Base-by-base conservation (phyloP, 2,888 invertebrate species). In the Stictocephala bisonia region DNA sequence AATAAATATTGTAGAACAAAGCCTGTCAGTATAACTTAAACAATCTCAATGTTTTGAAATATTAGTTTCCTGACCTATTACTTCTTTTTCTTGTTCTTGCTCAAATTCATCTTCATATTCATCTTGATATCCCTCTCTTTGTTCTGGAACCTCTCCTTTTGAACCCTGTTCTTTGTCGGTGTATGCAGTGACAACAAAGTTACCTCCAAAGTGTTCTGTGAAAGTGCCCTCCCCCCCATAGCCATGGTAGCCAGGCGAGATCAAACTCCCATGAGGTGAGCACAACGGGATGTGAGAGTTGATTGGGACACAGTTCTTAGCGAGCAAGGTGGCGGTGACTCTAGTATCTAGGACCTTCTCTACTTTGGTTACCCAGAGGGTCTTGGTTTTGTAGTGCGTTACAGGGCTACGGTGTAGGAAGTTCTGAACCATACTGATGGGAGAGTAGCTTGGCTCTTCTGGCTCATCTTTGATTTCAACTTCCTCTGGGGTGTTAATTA, bases 221-320 rank as follows among this genome's bases (percentile, higher is more conserved):
- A n/a, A 18, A 41, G 6, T 15, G 6, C 51, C 51, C 4, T 44
- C 9, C 11, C 15, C 7, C 15, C 15, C 9, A 15, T 44, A 15
- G n/a, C 24, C 20, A 27, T 60, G 60, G 64, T 58, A 58, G 1
- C 70, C 70, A 11, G 41, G 70, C n/a, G 18, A 26, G 2, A 20
- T n/a, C n/a, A 44, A 20, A 13, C 44, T 29, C 11, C 41, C 56
- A 24, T 53, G 70, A 2, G 53, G 41, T 13, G 58, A 73, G 75
- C 84, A 84, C 20, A 82, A 75, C 0, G 83, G 83, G 4, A 84
- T 75, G 2, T 81, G 82, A 18, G 81, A 74, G 44, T 82, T 79
- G 31, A 70, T 75, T 1, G 84, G 83, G 0, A 83, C 70, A 66
- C 84, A 84, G 72, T 82, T 82, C 20, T 80, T 70, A 2, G 82